These are phyloP conservation scores for Trachelus stipa DNA, from an alignment of 2,888 invertebrate species.

Conservation along the genomic window DNA sequence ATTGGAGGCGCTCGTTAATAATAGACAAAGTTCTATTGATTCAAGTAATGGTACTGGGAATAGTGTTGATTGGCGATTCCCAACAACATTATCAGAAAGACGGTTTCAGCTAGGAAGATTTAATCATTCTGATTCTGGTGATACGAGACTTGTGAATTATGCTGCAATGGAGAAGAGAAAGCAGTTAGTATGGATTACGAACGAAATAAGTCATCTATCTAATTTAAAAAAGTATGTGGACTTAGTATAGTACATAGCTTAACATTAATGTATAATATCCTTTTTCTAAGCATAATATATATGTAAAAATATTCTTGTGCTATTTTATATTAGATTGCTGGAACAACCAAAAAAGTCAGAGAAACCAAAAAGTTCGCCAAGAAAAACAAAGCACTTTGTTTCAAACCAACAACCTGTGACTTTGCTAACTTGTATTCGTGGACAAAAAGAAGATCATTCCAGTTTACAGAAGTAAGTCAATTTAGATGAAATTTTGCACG, in stretches of 20 bases:
- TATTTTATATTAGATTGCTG: conserved; percentile 42
- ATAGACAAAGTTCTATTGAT: conserved; percentile 35
- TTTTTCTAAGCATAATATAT: not conserved
- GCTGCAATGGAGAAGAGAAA: conserved; percentile 69
- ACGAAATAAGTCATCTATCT: conserved; percentile 70
- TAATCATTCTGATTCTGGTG: conserved; percentile 50
- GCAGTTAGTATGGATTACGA: conserved; percentile 71
- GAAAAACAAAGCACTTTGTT: conserved; percentile 24
- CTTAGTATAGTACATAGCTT: not conserved
- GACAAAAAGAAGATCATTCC: conserved; percentile 21
- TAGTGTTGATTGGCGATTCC: conserved; percentile 65
- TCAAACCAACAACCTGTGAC: conserved; percentile 27
- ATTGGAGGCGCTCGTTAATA: conserved; percentile 46
- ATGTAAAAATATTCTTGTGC: not conserved
- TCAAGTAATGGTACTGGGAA: conserved; percentile 44
- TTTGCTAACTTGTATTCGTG: conserved; percentile 20
- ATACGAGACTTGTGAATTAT: conserved; percentile 60
- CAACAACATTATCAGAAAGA: conserved; percentile 68
- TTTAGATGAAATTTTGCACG: not conserved
- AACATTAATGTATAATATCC: conserved; percentile 2
- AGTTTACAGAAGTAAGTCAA: conserved; percentile 11
- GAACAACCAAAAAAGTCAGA: conserved; percentile 57
- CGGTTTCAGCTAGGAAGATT: conserved; percentile 60
- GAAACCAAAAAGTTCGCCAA: conserved; percentile 39
- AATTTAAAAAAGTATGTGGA: conserved; percentile 66